Percentiles rank a stretch among this genome's conserved stretches.
Evolutionary conservation across 2,113 vertebrate species (phyloP).

Genomic region (Petroica traversi): DNA sequence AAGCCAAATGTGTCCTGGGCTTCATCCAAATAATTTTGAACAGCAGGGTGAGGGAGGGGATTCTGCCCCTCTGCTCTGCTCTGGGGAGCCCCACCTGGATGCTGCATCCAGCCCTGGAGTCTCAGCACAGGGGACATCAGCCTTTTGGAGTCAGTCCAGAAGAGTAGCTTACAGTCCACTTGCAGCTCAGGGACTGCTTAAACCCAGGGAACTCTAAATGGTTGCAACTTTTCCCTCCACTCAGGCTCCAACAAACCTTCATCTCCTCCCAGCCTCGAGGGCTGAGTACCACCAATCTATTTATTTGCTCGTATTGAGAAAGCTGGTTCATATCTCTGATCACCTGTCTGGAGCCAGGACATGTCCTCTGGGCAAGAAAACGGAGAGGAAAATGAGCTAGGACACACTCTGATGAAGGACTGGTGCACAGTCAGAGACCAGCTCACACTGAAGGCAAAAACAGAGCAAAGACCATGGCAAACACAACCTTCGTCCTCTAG

Average conservation of each 20-base stretch:
- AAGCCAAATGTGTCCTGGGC: fast-evolving
- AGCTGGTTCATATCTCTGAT: not conserved
- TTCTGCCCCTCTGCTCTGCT: not conserved
- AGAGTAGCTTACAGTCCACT: not conserved
- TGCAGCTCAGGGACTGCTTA: not conserved
- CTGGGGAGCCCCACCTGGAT: not conserved
- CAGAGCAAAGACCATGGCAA: not conserved
- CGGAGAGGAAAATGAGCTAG: not conserved
- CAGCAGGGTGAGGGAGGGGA: not conserved
- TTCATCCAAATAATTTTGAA: fast-evolving
- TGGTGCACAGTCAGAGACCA: not conserved
- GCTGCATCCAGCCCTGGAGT: not conserved
- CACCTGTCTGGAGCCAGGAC: not conserved
- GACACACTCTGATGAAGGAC: not conserved
- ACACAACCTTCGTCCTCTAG: not conserved
- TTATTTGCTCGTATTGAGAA: not conserved
- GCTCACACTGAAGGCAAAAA: not conserved
- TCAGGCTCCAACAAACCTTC: not conserved
- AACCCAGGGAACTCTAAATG: not conserved
- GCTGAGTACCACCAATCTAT: not conserved
- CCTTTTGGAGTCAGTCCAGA: fast-evolving
- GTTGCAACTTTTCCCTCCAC: not conserved
- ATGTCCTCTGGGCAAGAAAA: not conserved
- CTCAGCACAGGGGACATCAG: not conserved
- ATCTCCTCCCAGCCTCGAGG: not conserved